Base-by-base conservation (phyloP, 2,113 vertebrate species). In the Poecilia latipinna region DNA sequence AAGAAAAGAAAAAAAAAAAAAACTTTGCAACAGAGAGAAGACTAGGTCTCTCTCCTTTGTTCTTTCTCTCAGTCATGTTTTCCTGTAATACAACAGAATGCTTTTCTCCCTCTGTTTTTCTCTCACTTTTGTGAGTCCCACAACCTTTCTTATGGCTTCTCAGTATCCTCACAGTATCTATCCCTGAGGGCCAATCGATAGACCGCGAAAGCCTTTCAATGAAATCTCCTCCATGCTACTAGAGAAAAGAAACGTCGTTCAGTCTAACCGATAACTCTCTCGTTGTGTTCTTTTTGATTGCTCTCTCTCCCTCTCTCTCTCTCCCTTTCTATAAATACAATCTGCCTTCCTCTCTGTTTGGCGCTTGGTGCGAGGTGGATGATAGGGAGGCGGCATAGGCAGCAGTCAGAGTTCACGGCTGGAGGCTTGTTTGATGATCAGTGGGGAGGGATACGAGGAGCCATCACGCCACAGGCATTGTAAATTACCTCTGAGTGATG, bases 141-240 rank as follows among this genome's bases (percentile, higher is more conserved):
- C 82, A 68, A 65, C 66, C 70, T 66, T 51, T 54, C 69, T 65
- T 69, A 64, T 69, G 51, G 24, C 71, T 70, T 86, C 77, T 19
- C 44, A 81, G 79, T 66, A 70, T 80, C 86, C 90, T 90, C 86
- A 85, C 77, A 82, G 83, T 81, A 89, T 89, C 86, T 87, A 82
- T 89, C 89, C 90, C 88, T 29, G 77, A 87, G 86, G 91, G 83
- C 76, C 74, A 73, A 92, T 93, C 93, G 71, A 94, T 93, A 92
- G 84, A 85, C 90, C 79, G 86, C 90, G 90, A 90, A 88, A 85
- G 86, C 86, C 84, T 89, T 91, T 91, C 92, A 91, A 89, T 93
- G 90, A 91, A 90, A 92, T 88, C 81, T 83, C 79, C 81, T 82
- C 79, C 63, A 80, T 86, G 86, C 82, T 83, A 79, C 87, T 81